Conservation (phyloP, 2,888 invertebrate genomes). For the Neuroscelio doddi region DNA sequence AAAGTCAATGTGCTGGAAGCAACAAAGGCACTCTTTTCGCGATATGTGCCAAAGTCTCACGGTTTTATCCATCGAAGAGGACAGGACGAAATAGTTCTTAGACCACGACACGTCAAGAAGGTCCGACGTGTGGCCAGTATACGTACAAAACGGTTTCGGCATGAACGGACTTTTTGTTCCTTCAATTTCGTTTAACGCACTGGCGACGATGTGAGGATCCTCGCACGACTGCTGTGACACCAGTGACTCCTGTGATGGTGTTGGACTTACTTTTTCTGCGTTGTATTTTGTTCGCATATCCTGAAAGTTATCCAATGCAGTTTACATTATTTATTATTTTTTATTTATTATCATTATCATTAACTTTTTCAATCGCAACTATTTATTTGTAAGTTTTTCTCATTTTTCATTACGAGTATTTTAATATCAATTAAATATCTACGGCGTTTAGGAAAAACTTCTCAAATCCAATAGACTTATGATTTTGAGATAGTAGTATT, state of each 20-base stretch:
- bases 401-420: too few species aligned
- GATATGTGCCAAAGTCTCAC: conserved; percentile 98
- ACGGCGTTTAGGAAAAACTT: too few species aligned
- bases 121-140: conserved; percentile 96
- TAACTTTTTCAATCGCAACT: too few species aligned
- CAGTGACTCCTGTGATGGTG: conserved; percentile 93
- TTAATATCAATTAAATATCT: too few species aligned
- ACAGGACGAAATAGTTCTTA: conserved; percentile 97
- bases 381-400: too few species aligned
- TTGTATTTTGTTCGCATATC: conserved; percentile 97
- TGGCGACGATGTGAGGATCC: conserved; percentile 75
- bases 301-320: conserved; percentile 69
- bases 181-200: conserved; percentile 76
- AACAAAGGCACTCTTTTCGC: conserved; percentile 96
- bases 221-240: conserved; percentile 83
- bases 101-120: conserved; percentile 98
- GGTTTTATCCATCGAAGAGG: conserved; percentile 99
- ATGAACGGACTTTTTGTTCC: conserved; percentile 81
- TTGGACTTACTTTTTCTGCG: conserved; percentile 92
- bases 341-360: too few species aligned
- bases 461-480: too few species aligned
- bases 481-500: too few species aligned
- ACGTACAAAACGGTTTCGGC: conserved; percentile 92
- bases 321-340: too few species aligned
- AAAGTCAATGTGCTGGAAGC: conserved; percentile 99